Evolutionary conservation across 2,888 invertebrate genomes (phyloP).

Genomic region (Drosophila rubida): DNA sequence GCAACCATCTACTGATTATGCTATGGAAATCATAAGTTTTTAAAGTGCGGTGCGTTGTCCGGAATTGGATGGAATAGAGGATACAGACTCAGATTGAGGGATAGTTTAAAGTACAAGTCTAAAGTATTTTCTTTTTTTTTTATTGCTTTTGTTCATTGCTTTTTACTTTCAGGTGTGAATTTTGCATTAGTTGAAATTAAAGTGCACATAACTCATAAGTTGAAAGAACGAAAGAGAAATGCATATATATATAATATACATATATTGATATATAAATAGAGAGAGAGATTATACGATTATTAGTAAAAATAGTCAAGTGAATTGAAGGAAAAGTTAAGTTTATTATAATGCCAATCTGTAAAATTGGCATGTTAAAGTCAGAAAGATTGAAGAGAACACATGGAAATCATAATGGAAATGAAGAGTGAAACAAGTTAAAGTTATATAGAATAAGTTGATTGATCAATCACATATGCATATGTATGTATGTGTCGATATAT

Average conservation of each 20-base stretch:
- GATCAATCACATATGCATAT: slow-evolving; percentile 37
- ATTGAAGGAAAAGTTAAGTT: neutral
- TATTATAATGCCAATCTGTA: slow-evolving; percentile 20
- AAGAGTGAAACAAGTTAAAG: slow-evolving; percentile 3
- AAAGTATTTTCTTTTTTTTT: slow-evolving; percentile 42
- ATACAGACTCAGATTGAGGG: neutral
- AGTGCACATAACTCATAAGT: slow-evolving; percentile 59
- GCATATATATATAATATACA: slow-evolving; percentile 1
- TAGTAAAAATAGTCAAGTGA: slow-evolving; percentile 12
- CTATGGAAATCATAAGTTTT: neutral
- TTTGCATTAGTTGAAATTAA: slow-evolving; percentile 45
- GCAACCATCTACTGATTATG: slow-evolving; percentile 1
- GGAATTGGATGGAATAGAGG: neutral
- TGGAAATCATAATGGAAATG: slow-evolving; percentile 1
- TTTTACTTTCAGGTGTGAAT: slow-evolving; percentile 49
- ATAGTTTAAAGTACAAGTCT: slow-evolving; percentile 19
- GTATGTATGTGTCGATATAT: slow-evolving; percentile 38
- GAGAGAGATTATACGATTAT: slow-evolving; percentile 4
- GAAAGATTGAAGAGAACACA: neutral
- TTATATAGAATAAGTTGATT: slow-evolving; percentile 5
- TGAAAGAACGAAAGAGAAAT: neutral
- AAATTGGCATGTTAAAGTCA: neutral
- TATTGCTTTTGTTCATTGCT: slow-evolving; percentile 71
- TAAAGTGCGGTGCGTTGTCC: slow-evolving; percentile 1
- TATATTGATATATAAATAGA: slow-evolving; percentile 9